A percentile compares a stretch with the other conserved stretches of the same genome.
phyloP scores from a whole-genome alignment of 2,888 invertebrate species.

The Hydrotaea cyrtoneurina region DNA sequence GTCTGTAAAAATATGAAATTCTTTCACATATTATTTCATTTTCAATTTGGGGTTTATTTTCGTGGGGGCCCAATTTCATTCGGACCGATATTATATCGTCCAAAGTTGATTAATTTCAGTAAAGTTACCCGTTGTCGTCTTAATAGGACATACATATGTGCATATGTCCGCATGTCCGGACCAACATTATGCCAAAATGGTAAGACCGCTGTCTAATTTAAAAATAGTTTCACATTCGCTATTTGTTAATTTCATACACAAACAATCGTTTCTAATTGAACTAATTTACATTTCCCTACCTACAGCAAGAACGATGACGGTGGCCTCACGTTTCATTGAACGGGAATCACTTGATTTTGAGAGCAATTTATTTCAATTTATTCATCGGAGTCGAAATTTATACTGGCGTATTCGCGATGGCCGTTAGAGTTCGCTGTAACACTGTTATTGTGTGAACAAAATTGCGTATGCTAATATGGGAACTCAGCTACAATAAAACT shows the following conservation, averaged over 20 bases:
- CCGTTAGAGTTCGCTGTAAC: background rate
- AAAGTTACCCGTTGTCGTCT: no score
- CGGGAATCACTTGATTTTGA: slow-evolving; percentile 12
- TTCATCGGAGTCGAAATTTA: background rate
- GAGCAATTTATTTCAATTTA: slow-evolving; percentile 11
- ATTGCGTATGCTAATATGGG: slow-evolving; percentile 20
- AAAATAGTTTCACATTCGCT: slow-evolving; percentile 2
- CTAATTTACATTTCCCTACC: slow-evolving; percentile 25
- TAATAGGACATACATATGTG: no score
- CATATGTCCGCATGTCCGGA: no score
- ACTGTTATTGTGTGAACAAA: background rate
- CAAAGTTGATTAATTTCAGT: no score
- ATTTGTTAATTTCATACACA: slow-evolving; percentile 25
- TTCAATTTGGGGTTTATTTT: no score
- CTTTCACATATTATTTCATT: no score
- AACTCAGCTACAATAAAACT: background rate
- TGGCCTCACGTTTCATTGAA: slow-evolving; percentile 11
- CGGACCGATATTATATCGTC: no score
- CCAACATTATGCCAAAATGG: no score
- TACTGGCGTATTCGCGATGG: background rate
- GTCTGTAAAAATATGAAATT: no score
- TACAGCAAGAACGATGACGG: background rate
- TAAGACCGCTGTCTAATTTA: background rate
- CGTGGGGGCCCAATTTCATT: no score
- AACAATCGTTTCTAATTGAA: slow-evolving; percentile 32